Evolutionary conservation across 1,140 invertebrate genomes (phyloP), one percentile per base, ranked within the genome.

Genomic region (Campoletis sonorensis): DNA sequence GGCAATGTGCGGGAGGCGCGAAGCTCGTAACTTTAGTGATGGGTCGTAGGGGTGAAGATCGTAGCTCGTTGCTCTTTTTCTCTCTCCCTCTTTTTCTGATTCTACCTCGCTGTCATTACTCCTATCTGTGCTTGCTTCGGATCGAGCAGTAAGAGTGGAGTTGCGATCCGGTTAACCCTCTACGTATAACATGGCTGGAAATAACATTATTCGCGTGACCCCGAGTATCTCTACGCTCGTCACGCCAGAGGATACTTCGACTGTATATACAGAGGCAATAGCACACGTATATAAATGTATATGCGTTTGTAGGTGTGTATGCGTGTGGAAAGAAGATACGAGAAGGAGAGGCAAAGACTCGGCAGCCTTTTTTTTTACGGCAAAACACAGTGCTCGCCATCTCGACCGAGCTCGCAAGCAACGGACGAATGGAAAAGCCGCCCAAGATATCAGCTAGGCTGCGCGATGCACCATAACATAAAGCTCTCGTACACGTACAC

Each of bases 1-100:
- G 15, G 26, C 30, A 15, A 49, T 54, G 72, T 75, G 27, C 23
- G 5, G 26, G 4, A 30, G 45, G 23, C 72, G 23, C 72, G 72
- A 75, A 54, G 54, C 72, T 75, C 72, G 72, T 75, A 75, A 75
- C 72, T 75, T 75, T 49, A 58, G 79, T 76, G 79, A 75, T 79
- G 73, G 51, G 30, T 18, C 30, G 45, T 40, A 30, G 21, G 23
- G 15, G 49, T 8, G 45, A 45, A 26, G 37, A 72, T 72, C 70
- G 13, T 70, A 21, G 5, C 64, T 68, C 26, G 4, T 37, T 33
- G 30, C 68, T 26, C 23, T 26, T 23, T 64, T 23, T 27, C 58
- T 64, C 58, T 64, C 58, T 64, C 61, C 18, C 30, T 68, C 64
- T 68, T 30, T 71, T n/a, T 15, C 71, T 45, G 37, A 49, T 51